These are phyloP conservation scores for Smittia sp. DNA, from an alignment of 2,888 invertebrate genomes.

Conservation along the genomic window DNA sequence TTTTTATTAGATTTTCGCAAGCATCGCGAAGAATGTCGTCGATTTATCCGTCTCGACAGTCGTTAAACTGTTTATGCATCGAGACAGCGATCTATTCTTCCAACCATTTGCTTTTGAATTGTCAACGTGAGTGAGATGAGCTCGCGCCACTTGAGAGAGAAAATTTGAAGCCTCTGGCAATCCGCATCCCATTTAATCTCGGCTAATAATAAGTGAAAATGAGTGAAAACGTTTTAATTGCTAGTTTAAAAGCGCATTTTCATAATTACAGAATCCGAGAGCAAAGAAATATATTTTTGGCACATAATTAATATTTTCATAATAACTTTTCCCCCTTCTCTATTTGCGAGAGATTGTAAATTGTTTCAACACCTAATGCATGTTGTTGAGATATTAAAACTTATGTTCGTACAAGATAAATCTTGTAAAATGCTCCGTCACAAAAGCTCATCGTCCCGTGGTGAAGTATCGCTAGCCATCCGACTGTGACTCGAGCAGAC, in stretches of 20 bases:
- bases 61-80: neutral
- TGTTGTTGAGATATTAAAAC: neutral
- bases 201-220: constrained; percentile 30
- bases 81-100: neutral
- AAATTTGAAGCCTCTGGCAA: constrained; percentile 1
- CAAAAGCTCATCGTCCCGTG: neutral
- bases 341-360: neutral
- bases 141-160: too few species aligned
- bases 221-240: constrained; percentile 37
- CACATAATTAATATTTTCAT: constrained; percentile 36
- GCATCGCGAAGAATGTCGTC: neutral
- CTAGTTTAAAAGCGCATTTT: constrained; percentile 17
- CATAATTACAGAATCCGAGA: constrained; percentile 23
- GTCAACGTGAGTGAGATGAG: neutral
- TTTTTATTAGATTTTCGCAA: too few species aligned
- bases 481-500: neutral
- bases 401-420: constrained; percentile 1
- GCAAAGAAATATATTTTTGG: constrained; percentile 21
- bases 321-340: neutral
- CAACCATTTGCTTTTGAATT: neutral
- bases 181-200: neutral
- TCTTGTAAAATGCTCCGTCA: neutral
- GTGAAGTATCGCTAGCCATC: neutral
- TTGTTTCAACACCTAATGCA: neutral
- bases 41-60: neutral